phyloP scores from a whole-genome alignment of 1,140 invertebrate species.

The Probaryconus sp. region DNA sequence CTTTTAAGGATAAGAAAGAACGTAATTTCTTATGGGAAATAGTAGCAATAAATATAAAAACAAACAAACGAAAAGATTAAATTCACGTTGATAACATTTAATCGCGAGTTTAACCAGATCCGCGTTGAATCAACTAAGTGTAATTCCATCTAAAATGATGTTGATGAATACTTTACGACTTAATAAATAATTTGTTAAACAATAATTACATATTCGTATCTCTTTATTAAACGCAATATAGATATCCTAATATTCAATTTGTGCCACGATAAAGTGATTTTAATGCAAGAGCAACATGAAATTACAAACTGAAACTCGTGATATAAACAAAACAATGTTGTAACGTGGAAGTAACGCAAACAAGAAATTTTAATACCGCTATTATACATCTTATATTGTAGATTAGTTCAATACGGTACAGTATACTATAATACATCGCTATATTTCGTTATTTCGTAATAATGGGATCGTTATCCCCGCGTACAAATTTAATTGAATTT shows the following conservation, averaged over 20 bases:
- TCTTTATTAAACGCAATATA: not conserved
- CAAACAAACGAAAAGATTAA: too few species aligned
- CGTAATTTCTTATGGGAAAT: too few species aligned
- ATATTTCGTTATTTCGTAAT: constrained; percentile 34
- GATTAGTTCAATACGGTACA: constrained; percentile 43
- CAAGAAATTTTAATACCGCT: constrained; percentile 43
- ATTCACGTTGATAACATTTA: too few species aligned
- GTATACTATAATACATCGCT: constrained; percentile 33
- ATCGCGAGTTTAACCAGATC: too few species aligned
- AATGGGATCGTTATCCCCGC: constrained; percentile 38
- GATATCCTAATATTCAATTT: constrained; percentile 16
- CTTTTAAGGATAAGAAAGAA: too few species aligned
- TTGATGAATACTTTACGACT: too few species aligned
- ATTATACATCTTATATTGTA: constrained; percentile 44
- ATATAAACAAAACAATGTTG: constrained; percentile 21
- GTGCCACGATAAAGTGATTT: not conserved
- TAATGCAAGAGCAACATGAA: not conserved
- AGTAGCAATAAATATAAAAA: too few species aligned
- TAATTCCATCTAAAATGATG: too few species aligned
- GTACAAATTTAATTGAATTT: constrained; percentile 39
- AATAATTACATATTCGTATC: too few species aligned
- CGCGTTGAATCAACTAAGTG: too few species aligned
- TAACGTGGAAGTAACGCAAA: constrained; percentile 30
- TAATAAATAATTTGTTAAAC: too few species aligned
- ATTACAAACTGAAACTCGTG: constrained; percentile 18